Percentiles rank a stretch among this genome's conserved stretches.
Evolutionary conservation across 2,797 vertebrate species (phyloP).

Genomic region (Crocodylus rhombifer): DNA sequence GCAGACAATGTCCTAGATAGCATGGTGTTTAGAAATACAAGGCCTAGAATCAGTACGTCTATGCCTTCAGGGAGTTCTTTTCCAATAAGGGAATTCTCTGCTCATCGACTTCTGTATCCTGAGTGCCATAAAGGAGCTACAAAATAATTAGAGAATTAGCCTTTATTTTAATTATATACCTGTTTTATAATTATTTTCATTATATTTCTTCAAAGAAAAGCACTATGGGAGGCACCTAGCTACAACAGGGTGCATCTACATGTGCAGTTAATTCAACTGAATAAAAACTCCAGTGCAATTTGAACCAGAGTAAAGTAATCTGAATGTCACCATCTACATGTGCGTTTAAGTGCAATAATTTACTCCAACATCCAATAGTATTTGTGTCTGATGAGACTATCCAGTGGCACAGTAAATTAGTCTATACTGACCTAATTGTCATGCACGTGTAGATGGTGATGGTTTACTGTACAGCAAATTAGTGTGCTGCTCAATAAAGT

Average conservation of each 20-base stretch:
- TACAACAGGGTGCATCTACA: not conserved
- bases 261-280: too few species aligned
- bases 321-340: too few species aligned
- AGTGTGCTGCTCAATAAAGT: too few species aligned
- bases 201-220: not conserved
- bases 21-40: fast-evolving
- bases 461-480: too few species aligned
- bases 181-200: not conserved
- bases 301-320: not conserved
- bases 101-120: not conserved
- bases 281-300: not conserved
- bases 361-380: too few species aligned
- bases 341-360: too few species aligned
- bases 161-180: not conserved
- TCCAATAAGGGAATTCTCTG: not conserved
- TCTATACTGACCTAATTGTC: too few species aligned
- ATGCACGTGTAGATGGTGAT: too few species aligned
- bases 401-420: too few species aligned
- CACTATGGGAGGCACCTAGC: not conserved
- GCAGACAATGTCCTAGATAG: not conserved
- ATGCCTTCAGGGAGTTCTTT: not conserved
- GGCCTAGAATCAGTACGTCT: not conserved
- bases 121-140: not conserved
- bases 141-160: not conserved
- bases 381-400: too few species aligned